Percentiles rank a stretch among this genome's conserved stretches.
Evolutionary conservation across 2,797 vertebrate genomes (phyloP).

Genomic region (Acipenser ruthenus): DNA sequence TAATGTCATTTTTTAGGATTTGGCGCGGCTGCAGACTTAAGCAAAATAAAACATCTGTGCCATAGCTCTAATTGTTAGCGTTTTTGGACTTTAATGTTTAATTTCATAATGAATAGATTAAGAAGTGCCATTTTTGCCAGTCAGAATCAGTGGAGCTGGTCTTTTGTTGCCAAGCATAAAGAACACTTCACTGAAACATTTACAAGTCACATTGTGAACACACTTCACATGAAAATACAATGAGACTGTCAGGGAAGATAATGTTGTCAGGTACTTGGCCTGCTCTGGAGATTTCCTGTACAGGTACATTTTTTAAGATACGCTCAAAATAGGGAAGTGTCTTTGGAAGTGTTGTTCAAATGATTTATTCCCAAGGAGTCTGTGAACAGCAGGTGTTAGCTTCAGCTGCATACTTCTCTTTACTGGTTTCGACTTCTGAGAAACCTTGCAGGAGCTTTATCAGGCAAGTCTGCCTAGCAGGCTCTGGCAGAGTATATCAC

Average conservation of each 20-base stretch:
- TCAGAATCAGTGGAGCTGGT: constrained; percentile 11
- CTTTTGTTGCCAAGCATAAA: constrained; percentile 55
- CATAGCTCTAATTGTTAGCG: no score
- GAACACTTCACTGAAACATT: constrained; percentile 33
- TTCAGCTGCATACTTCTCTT: constrained; percentile 36
- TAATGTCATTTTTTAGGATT: constrained; percentile 48
- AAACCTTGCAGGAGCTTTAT: constrained; percentile 24
- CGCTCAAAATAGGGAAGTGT: constrained; percentile 38
- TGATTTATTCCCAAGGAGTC: constrained; percentile 40
- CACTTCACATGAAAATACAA: constrained; percentile 61
- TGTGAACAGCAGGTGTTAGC: constrained; percentile 36
- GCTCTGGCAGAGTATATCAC: constrained; percentile 31
- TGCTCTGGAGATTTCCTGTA: constrained; percentile 53
- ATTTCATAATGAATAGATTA: no score
- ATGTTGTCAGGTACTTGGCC: constrained; percentile 60
- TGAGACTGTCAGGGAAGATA: constrained; percentile 65
- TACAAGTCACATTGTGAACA: constrained; percentile 59
- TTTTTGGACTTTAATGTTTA: no score
- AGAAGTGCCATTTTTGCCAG: no score
- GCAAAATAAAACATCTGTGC: no score
- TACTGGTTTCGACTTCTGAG: constrained; percentile 42
- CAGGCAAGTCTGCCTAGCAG: constrained; percentile 28
- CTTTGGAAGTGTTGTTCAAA: constrained; percentile 42
- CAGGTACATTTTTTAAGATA: constrained; percentile 35
- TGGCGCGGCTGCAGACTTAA: constrained; percentile 25